Evolutionary conservation across 2,113 vertebrate genomes (phyloP).

Genomic region (Eptesicus fuscus): DNA sequence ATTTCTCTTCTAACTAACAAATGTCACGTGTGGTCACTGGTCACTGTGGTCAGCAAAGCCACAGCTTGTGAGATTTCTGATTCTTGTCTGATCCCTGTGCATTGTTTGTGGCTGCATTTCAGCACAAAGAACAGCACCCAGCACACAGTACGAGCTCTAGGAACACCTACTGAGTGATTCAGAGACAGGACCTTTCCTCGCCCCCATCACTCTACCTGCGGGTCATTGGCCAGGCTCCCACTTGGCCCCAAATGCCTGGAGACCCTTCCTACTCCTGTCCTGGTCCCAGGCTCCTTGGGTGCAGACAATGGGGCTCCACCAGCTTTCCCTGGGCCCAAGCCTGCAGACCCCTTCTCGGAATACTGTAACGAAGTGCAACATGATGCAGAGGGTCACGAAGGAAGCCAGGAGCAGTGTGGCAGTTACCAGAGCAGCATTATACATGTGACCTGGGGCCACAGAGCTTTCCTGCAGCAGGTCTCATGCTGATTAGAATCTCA

Average conservation of each 20-base stretch:
- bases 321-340: background rate
- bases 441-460: background rate
- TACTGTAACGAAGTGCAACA: rapidly evolving
- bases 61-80: background rate
- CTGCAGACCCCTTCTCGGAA: background rate
- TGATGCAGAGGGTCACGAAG: rapidly evolving
- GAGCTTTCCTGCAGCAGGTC: background rate
- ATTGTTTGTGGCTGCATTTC: rapidly evolving
- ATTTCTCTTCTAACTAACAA: background rate
- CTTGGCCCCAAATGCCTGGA: too few relatives aligned
- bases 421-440: rapidly evolving
- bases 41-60: background rate
- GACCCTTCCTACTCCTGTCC: rapidly evolving
- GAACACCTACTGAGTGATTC: background rate
- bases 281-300: rapidly evolving
- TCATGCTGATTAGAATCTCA: rapidly evolving
- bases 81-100: rapidly evolving
- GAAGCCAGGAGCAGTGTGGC: rapidly evolving
- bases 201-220: rapidly evolving
- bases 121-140: background rate
- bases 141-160: background rate
- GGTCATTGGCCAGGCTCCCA: background rate
- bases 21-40: rapidly evolving
- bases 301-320: rapidly evolving
- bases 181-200: background rate